Percentiles rank a stretch among this genome's conserved stretches.
These are phyloP conservation scores for Malurus alboscapulatus DNA, from an alignment of 2,113 vertebrate species.

Conservation along the genomic window DNA sequence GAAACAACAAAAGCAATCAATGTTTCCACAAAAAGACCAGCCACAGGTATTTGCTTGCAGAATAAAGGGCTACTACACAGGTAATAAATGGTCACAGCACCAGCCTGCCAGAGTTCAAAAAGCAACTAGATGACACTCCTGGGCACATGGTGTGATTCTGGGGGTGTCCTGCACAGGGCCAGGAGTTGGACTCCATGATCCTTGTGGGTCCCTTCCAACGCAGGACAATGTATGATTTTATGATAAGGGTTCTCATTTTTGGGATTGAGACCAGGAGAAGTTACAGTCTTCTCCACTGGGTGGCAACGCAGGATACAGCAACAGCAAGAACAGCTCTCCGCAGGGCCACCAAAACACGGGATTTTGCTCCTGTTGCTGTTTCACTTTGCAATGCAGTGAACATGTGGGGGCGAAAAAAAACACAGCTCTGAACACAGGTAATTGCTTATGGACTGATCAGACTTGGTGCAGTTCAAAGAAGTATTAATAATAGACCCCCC, in stretches of 20 bases:
- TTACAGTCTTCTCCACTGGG: constrained; percentile 62
- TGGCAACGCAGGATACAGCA: constrained; percentile 69
- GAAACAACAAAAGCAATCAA: background rate
- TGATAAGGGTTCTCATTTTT: background rate
- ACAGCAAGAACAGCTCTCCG: background rate
- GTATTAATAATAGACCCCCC: background rate
- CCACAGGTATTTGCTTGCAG: background rate
- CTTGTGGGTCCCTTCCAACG: background rate
- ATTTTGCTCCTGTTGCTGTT: background rate
- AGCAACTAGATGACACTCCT: background rate
- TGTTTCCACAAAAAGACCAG: background rate
- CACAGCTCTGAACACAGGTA: background rate
- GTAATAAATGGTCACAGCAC: background rate
- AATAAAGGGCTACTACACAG: background rate
- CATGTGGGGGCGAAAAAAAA: background rate
- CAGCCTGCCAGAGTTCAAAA: background rate
- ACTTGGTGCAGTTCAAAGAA: background rate
- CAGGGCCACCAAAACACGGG: background rate
- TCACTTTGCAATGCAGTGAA: background rate
- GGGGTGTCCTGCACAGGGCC: background rate
- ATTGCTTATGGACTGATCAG: background rate
- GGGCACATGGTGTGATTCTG: background rate
- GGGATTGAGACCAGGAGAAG: background rate
- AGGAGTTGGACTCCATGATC: background rate
- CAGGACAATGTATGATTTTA: background rate